Evolutionary conservation across 2,797 vertebrate species (phyloP), one percentile per base, ranked within the genome.

Genomic region (Luscinia megarhynchos): DNA sequence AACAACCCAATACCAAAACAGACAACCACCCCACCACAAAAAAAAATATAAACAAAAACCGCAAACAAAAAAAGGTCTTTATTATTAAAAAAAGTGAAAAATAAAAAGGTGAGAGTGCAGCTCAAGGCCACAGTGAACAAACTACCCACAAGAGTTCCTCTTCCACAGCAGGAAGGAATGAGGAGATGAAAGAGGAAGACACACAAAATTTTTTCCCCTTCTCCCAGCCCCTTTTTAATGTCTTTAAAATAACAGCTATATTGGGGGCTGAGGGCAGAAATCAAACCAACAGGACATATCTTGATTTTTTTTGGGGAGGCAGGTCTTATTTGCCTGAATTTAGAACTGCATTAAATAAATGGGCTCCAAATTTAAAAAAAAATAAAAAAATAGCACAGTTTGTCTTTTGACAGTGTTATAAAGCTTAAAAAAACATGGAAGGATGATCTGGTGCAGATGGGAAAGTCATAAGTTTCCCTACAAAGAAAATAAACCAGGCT

Each of bases 401-500:
- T 78, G 58, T 84, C 87, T 92, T 80, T 67, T 70, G 48, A 93
- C 55, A 40, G 72, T 34, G 72, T 73, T 82, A 69, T 14, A 87
- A 94, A 94, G 76, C 86, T 79, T 48, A 58, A 68, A 34, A 68
- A 68, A 34, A 36, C 22, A 94, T 72, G 11, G 14, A 88, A 94
- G 74, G 86, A 90, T 92, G 84, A 68, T 87, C 82, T 72, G 89
- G 54, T 83, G 27, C 54, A 75, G 55, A 73, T 64, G 69, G 24
- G 50, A 51, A 48, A 58, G 57, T 55, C 78, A 95, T 85, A 83
- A 90, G 32, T n/a, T 93, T 92, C 93, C 89, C 96, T 92, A 89
- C 66, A 89, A 93, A 96, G 72, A 94, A 95, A 96, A 94, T 67
- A 78, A 69, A 89, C 57, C 45, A 79, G 45, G 45, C 90, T 93